A percentile compares a stretch with the other conserved stretches of the same genome.
Conservation (phyloP, 2,888 invertebrate species). For the Drosophila leonis region DNA sequence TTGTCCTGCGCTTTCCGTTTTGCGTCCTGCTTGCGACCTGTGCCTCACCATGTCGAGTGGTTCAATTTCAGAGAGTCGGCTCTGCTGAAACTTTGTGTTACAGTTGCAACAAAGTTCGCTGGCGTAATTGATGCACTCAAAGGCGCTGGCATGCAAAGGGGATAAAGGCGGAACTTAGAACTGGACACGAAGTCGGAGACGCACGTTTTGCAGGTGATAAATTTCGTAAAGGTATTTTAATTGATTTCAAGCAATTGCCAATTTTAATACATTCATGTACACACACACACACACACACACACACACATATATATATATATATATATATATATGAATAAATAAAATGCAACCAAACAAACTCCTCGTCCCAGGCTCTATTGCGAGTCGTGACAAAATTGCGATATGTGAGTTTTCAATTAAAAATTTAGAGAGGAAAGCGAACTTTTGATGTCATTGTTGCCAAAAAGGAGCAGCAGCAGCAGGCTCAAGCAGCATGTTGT, state of each 20-base stretch:
- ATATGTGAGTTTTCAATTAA: conserved; percentile 57
- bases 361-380: no score
- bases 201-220: conserved; percentile 70
- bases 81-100: conserved; percentile 50
- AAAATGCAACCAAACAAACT: conserved; percentile 1
- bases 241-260: conserved; percentile 59
- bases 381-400: conserved; percentile 16
- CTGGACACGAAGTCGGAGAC: no score
- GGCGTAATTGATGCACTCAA: conserved; percentile 75
- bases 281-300: no score
- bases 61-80: conserved; percentile 41
- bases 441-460: conserved; percentile 28
- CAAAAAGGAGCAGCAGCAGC: conserved; percentile 16
- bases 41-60: conserved; percentile 8
- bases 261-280: conserved; percentile 6
- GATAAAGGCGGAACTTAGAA: conserved; percentile 24
- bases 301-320: no score
- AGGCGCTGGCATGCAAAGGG: conserved; percentile 32
- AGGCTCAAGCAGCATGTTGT: conserved; percentile 31
- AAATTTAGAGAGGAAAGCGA: conserved; percentile 37
- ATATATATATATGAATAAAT: no score
- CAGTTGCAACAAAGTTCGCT: conserved; percentile 61
- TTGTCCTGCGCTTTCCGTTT: neutral
- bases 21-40: neutral
- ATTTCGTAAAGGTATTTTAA: conserved; percentile 64